A percentile compares a stretch with the other conserved stretches of the same genome.
phyloP scores from a whole-genome alignment of 2,888 invertebrate genomes.

The Abrostola triplasia region DNA sequence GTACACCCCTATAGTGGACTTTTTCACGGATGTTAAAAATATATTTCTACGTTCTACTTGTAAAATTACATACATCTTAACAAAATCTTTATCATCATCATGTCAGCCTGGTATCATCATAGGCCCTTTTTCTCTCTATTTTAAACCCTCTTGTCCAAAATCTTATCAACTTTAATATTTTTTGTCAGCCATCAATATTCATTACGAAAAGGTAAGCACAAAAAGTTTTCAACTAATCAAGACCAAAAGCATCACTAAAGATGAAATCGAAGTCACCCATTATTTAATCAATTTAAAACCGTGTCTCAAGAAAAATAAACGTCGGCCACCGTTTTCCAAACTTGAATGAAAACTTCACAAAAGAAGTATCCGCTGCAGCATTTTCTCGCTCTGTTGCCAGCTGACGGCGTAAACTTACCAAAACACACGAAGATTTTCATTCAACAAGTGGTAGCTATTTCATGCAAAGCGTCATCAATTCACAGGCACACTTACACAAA shows the following conservation, averaged over 20 bases:
- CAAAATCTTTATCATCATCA: too few relatives aligned
- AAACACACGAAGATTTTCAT: conserved; percentile 82
- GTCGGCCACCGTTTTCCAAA: neutral
- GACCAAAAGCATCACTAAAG: neutral
- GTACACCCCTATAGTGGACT: too few relatives aligned
- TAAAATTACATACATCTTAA: too few relatives aligned
- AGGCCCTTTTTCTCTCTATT: too few relatives aligned
- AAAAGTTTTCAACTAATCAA: too few relatives aligned
- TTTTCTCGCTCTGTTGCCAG: conserved; percentile 68
- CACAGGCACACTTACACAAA: conserved; percentile 53
- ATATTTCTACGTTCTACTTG: too few relatives aligned
- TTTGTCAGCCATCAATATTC: too few relatives aligned
- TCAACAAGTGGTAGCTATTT: conserved; percentile 81
- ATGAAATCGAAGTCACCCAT: neutral
- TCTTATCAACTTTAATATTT: too few relatives aligned
- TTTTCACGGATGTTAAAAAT: too few relatives aligned
- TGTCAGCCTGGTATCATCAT: too few relatives aligned
- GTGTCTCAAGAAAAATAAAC: neutral
- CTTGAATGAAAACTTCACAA: conserved; percentile 30
- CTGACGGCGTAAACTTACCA: conserved; percentile 73
- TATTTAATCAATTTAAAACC: neutral
- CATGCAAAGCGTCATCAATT: conserved; percentile 69
- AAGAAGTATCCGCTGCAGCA: conserved; percentile 53
- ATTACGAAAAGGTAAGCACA: too few relatives aligned
- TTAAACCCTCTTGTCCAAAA: too few relatives aligned